A percentile compares a stretch with the other conserved stretches of the same genome.
These are phyloP conservation scores for Xiphophorus couchianus DNA, from an alignment of 2,113 vertebrate genomes.

Conservation along the genomic window DNA sequence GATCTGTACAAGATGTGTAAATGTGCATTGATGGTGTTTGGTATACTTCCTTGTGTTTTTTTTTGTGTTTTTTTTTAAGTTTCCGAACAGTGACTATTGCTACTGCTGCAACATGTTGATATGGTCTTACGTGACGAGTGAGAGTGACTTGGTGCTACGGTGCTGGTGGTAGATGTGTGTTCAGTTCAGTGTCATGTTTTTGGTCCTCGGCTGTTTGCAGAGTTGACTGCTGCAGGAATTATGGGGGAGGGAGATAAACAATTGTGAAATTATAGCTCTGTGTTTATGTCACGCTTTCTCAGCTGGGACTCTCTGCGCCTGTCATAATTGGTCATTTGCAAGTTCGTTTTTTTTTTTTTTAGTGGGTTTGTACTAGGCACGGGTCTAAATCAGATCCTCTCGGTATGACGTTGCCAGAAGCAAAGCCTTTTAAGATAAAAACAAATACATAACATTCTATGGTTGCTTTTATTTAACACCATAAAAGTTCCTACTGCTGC, in stretches of 20 bases:
- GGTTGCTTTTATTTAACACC: too few species aligned
- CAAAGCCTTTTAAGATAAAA: too few species aligned
- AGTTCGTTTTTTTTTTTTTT: not conserved
- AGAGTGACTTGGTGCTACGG: conserved; percentile 5
- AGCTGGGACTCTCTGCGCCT: conserved; percentile 13
- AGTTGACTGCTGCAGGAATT: conserved; percentile 6
- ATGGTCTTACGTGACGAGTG: not conserved
- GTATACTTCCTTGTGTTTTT: not conserved
- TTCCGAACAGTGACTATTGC: not conserved
- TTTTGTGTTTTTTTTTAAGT: not conserved
- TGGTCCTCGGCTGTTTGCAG: not conserved
- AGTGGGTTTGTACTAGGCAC: not conserved
- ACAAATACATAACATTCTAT: too few species aligned
- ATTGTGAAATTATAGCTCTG: conserved; percentile 21
- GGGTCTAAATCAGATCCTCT: too few species aligned
- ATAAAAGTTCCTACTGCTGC: too few species aligned
- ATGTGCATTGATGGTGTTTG: conserved; percentile 2
- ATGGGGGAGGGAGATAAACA: conserved; percentile 47
- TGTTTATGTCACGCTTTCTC: not conserved
- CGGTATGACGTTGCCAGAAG: too few species aligned
- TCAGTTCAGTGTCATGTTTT: not conserved
- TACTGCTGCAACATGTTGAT: not conserved
- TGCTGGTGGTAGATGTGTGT: conserved; percentile 31
- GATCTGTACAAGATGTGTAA: conserved; percentile 16
- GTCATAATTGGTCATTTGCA: not conserved